Percentiles rank a stretch among this genome's conserved stretches.
Evolutionary conservation across 2,113 vertebrate species (phyloP).

Genomic region (Psophia crepitans): DNA sequence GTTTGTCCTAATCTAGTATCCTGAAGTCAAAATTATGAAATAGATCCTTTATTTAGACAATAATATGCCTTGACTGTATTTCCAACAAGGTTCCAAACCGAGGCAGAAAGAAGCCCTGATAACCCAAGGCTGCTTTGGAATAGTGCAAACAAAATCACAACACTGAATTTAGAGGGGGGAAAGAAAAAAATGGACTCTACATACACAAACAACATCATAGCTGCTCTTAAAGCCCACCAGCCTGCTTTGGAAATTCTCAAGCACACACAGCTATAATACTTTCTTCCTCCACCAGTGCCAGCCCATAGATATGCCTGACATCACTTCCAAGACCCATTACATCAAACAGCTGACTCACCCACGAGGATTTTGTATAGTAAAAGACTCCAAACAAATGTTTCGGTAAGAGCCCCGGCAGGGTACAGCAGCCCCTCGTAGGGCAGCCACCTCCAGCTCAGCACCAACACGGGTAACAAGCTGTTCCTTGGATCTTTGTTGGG

Average conservation of each 20-base stretch:
- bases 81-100: not conserved
- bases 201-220: not conserved
- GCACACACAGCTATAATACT: not conserved
- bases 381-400: not conserved
- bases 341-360: not conserved
- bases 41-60: not conserved
- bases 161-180: not conserved
- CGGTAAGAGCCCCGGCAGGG: not conserved
- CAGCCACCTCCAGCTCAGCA: not conserved
- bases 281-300: not conserved
- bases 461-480: rapidly evolving
- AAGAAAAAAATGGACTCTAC: not conserved
- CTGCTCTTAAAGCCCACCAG: not conserved
- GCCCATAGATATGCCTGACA: not conserved
- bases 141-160: not conserved
- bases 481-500: rapidly evolving
- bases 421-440: not conserved
- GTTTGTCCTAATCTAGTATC: not conserved
- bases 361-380: not conserved
- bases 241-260: not conserved
- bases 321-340: not conserved
- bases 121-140: not conserved
- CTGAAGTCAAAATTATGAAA: not conserved
- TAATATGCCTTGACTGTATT: not conserved
- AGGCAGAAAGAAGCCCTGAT: not conserved